Evolutionary conservation across 2,888 invertebrate genomes (phyloP), one percentile per base, ranked within the genome.

Genomic region (Steinernema scapterisci): DNA sequence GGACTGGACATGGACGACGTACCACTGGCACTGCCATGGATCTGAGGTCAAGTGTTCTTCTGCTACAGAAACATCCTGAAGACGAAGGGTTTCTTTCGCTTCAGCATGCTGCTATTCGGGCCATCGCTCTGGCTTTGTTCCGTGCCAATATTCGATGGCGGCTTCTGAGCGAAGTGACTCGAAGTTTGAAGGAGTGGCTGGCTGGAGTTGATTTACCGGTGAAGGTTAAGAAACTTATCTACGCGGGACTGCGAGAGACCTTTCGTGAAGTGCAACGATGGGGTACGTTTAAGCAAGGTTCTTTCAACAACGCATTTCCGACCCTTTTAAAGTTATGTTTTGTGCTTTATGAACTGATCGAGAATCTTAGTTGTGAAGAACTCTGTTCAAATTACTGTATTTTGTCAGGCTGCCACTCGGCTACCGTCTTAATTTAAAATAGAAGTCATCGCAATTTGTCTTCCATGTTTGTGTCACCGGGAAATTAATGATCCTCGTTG

Each of bases 141-240:
- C 71, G 70, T 9, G 76, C 75, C n/a, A 79, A 79, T 46, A 46
- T 79, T 11, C 76, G 79, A 46, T 79, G 79, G 79, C 48, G 79
- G 31, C 44, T 71, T 13, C 46, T 76, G 43, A 52, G 73, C n/a
- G 79, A 79, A 44, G 71, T 79, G 23, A 71, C 72, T 3, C 25
- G 73, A 16, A 77, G 77, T 21, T 54, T 79, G 13, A 74, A 74
- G 52, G 45, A 75, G n/a, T 71, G 56, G 51, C 48, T 79, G 71
- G 63, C 48, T 45, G 44, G 44, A 16, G 78, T 75, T 75, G 48
- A 70, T 13, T 51, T 79, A n/a, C 74, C 73, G 11, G 46, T 54
- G 51, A 21, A 52, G 45, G 46, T 74, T 27, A 72, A 75, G 70
- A 23, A 48, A 19, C 51, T 71, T 19, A 75, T 79, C 27, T 48